Base-by-base conservation (phyloP, 2,113 vertebrate species). In the Nyctibius bracteatus region DNA sequence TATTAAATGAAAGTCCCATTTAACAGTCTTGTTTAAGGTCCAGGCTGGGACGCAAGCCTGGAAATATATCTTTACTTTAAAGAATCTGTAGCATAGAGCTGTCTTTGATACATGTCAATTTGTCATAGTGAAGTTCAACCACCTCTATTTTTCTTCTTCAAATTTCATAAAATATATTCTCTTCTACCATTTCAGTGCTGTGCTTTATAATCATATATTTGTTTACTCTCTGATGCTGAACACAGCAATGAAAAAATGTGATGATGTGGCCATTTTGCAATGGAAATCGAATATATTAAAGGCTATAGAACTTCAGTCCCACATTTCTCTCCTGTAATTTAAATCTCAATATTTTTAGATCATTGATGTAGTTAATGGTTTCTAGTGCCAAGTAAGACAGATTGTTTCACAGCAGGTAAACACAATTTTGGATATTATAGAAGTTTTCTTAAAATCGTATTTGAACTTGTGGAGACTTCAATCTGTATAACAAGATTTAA, bases 371-470 rank as follows among this genome's bases (percentile, higher is more conserved):
- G 94, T 96, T 97, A 89, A 85, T 91, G 77, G 52, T 81, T 95
- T 74, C 91, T 65, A 54, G 80, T 94, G 96, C 95, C 97, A 96
- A 92, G 67, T 65, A 86, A 96, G 94, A 94, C 89, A 95, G 94
- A 97, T 97, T 92, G 94, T 92, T 95, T 96, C 97, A 90, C 86
- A 43, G 55, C 84, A 87, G 90, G 94, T 94, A 95, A 95, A 96
- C 57, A 49, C 71, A 70, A 94, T 96, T 97, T 92, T 88, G 75
- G 75, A 63, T 92, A 93, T 95, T 95, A 90, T 8, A 37, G 37
- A 80, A 84, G 52, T 37, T 95, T 91, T 86, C 93, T 92, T 72
- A 2, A 81, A 91, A 95, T 86, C 16, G 24, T 82, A 90, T 96
- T 86, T 83, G 66, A 94, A 95, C 58, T 86, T 93, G 72, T 65